Conservation (phyloP, 2,113 vertebrate genomes). For the Leptobrachium leishanense region DNA sequence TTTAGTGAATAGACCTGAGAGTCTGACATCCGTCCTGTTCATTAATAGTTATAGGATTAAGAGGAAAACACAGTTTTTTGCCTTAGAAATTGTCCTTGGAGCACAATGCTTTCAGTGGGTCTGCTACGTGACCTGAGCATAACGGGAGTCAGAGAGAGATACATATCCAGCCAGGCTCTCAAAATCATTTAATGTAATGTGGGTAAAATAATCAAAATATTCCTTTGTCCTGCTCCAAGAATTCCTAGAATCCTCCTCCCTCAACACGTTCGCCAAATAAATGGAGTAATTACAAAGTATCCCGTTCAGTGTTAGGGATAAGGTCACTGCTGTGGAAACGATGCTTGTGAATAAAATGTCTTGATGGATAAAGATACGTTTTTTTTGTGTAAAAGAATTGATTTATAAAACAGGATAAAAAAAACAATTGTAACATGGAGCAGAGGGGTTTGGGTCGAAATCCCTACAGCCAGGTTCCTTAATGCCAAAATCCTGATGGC, state of each 20-base stretch:
- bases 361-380: too few species aligned
- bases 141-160: neutral
- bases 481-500: too few species aligned
- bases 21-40: neutral
- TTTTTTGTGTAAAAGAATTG: too few species aligned
- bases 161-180: constrained; percentile 1
- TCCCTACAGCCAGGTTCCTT: too few species aligned
- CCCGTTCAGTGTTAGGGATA: too few species aligned
- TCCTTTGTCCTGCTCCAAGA: neutral
- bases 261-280: neutral
- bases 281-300: too few species aligned
- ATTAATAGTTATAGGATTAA: neutral
- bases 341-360: too few species aligned
- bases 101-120: constrained; percentile 5
- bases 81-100: neutral
- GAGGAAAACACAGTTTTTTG: neutral
- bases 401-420: too few species aligned
- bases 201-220: neutral
- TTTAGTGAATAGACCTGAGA: too few species aligned
- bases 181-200: constrained; percentile 4
- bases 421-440: too few species aligned
- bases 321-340: too few species aligned
- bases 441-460: too few species aligned
- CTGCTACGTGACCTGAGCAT: neutral
- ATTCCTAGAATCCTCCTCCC: neutral